These are phyloP conservation scores for Diglossa brunneiventris DNA, from an alignment of 2,113 vertebrate species.

Conservation along the genomic window DNA sequence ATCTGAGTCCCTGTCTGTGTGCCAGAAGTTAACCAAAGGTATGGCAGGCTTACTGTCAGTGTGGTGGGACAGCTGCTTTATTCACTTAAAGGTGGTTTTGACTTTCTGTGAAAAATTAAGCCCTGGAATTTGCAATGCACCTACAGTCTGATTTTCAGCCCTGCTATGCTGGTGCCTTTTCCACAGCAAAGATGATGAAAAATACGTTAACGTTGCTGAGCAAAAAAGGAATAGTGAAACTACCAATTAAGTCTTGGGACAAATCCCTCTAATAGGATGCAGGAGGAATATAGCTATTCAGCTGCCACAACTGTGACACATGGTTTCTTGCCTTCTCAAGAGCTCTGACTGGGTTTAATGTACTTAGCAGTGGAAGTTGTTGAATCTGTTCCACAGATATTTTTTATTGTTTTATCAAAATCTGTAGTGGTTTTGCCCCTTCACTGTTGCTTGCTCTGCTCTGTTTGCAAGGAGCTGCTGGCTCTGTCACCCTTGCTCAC, in stretches of 20 bases:
- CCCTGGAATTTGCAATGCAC: neutral
- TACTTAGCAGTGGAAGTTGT: neutral
- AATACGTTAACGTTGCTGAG: neutral
- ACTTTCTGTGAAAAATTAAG: constrained; percentile 32
- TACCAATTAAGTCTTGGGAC: neutral
- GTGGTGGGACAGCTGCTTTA: constrained; percentile 2
- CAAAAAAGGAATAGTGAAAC: neutral
- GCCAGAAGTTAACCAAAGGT: neutral
- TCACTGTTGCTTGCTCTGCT: neutral
- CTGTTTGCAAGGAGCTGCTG: neutral
- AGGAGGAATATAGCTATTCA: neutral
- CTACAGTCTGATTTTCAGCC: neutral
- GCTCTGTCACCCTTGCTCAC: neutral
- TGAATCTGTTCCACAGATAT: neutral
- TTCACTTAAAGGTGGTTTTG: neutral
- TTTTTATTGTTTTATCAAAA: neutral
- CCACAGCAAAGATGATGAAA: neutral
- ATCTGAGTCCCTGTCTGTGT: constrained; percentile 16
- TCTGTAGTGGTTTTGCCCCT: neutral
- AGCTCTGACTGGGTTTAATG: neutral
- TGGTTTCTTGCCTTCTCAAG: neutral
- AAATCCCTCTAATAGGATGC: constrained; percentile 22
- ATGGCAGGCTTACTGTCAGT: neutral
- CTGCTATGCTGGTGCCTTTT: neutral
- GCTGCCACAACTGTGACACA: neutral